Evolutionary conservation across 2,113 vertebrate genomes (phyloP), one percentile per base, ranked within the genome.

Genomic region (Apteryx mantelli): DNA sequence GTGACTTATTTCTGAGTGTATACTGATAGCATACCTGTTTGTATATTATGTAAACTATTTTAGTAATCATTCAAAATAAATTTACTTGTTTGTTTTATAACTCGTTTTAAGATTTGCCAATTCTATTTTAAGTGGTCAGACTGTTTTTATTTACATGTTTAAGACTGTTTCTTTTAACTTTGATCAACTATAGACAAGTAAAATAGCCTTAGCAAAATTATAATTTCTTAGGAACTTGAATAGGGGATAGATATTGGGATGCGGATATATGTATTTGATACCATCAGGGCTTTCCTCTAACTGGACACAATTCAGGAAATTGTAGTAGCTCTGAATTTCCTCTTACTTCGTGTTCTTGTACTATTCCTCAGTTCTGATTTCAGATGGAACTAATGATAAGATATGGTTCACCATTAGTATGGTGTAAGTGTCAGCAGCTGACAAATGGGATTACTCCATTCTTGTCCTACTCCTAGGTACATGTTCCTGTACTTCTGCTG

Each of bases 1-100:
- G 81, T 97, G 97, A 97, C 70, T 89, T 97, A 44, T 65, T 94
- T 89, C 71, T 2, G 21, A 91, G 58, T 80, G 40, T 94, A 18
- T 95, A 77, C 78, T 78, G 77, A 80, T 95, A 97, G 97, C 11
- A 71, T 91, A 82, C 88, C 92, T 95, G 93, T 82, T 95, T 97
- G 93, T 82, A 97, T 77, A 87, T 96, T 75, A 95, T 88, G 84
- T 96, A 92, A 96, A 61, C 79, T 98, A 97, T 98, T 98, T 98
- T 97, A 98, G 95, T 97, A 97, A 97, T 94, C 34, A 70, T 97
- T 97, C 68, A 76, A 98, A 98, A 98, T 97, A 98, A 98, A 98
- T 88, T 25, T 64, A 92, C 82, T 82, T 97, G 77, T 71, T 97
- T 95, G 82, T 94, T 96, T 93, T 95, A 89, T 94, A 96, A 95